phyloP scores from a whole-genome alignment of 1,140 invertebrate genomes.

The Grapholita molesta region DNA sequence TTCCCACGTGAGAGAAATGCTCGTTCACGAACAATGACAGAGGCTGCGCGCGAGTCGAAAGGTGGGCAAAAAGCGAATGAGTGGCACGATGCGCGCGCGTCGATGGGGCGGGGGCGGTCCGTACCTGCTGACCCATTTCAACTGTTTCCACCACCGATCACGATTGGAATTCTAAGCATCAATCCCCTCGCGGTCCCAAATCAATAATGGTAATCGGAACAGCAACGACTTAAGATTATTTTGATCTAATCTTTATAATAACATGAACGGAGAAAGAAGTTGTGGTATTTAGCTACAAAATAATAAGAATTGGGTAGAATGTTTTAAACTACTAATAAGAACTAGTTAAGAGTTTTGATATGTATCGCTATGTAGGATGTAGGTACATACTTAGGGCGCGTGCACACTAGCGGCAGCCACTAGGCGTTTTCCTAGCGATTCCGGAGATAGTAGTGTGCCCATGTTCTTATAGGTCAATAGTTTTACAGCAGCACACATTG shows the following conservation, averaged over 20 bases:
- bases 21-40: constrained; percentile 57
- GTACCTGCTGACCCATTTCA: constrained; percentile 72
- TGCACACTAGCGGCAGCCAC: too few species aligned
- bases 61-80: constrained; percentile 75
- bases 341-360: too few species aligned
- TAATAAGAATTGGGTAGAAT: too few species aligned
- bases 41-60: constrained; percentile 71
- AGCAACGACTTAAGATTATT: not conserved
- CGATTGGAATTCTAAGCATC: constrained; percentile 40
- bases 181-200: not conserved
- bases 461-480: too few species aligned
- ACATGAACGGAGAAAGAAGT: not conserved
- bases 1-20: constrained; percentile 75
- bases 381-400: too few species aligned
- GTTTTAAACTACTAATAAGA: too few species aligned
- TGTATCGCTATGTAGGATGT: too few species aligned
- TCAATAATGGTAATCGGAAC: not conserved
- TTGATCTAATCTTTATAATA: not conserved
- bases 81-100: constrained; percentile 26
- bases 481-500: too few species aligned
- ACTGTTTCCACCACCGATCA: constrained; percentile 17
- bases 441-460: too few species aligned
- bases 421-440: too few species aligned
- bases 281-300: too few species aligned
- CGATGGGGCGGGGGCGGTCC: constrained; percentile 5